phyloP scores from a whole-genome alignment of 2,113 vertebrate species.

The Odontesthes bonariensis region DNA sequence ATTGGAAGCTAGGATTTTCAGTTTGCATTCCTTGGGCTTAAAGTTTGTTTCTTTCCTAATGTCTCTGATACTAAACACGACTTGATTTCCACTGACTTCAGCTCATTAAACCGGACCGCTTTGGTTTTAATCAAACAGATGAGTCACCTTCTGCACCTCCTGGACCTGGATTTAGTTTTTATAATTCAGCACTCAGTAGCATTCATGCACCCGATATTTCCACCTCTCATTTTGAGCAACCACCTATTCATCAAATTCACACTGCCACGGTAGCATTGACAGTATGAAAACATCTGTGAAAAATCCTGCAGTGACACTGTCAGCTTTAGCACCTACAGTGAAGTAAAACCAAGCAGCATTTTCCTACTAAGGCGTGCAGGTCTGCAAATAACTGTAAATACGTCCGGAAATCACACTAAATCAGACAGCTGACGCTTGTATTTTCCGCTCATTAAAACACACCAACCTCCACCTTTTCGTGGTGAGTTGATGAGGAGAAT shows the following conservation, averaged over 20 bases:
- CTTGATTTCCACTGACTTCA: constrained; percentile 18
- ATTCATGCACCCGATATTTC: constrained; percentile 23
- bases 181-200: background rate
- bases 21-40: constrained; percentile 50
- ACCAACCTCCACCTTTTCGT: constrained; percentile 34
- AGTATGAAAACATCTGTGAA: constrained; percentile 43
- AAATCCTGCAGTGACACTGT: constrained; percentile 8
- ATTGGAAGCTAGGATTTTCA: constrained; percentile 40
- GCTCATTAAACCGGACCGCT: constrained; percentile 17
- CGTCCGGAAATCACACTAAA: background rate
- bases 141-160: constrained; percentile 38
- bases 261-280: constrained; percentile 37
- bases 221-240: constrained; percentile 11
- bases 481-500: constrained; percentile 53
- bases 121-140: constrained; percentile 19
- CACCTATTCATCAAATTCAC: constrained; percentile 9
- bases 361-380: constrained; percentile 9
- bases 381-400: constrained; percentile 7
- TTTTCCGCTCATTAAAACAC: constrained; percentile 6
- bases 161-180: constrained; percentile 27
- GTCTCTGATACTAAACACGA: constrained; percentile 39
- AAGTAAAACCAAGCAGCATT: constrained; percentile 7
- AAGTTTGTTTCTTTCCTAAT: constrained; percentile 26
- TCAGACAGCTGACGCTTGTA: constrained; percentile 11
- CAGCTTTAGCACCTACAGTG: constrained; percentile 26